A percentile compares a stretch with the other conserved stretches of the same genome.
Conservation (phyloP, 1,140 invertebrate species). For the Bombyx mori region DNA sequence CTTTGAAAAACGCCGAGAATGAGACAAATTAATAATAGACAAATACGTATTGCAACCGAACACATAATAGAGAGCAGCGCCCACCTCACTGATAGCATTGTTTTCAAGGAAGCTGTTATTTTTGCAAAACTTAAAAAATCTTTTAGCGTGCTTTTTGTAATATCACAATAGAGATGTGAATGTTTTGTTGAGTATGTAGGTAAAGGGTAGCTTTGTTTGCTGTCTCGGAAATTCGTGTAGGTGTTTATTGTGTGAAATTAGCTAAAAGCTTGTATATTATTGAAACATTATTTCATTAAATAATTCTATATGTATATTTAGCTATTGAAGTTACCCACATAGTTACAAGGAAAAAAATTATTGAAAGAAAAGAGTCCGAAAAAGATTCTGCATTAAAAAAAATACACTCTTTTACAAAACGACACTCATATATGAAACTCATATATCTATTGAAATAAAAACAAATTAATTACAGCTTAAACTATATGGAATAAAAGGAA, state of each 20-base stretch:
- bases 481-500: too few relatives aligned
- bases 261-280: background rate
- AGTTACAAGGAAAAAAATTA: too few relatives aligned
- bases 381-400: too few relatives aligned
- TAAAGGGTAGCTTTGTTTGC: background rate
- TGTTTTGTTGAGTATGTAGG: background rate
- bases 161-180: slow-evolving; percentile 6
- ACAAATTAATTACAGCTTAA: too few relatives aligned
- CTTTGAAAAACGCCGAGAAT: slow-evolving; percentile 37
- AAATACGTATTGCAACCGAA: slow-evolving; percentile 1
- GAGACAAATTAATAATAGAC: slow-evolving; percentile 23
- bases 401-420: too few relatives aligned
- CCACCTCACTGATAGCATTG: slow-evolving; percentile 29
- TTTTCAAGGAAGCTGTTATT: slow-evolving; percentile 2
- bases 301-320: too few relatives aligned
- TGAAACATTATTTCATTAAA: too few relatives aligned
- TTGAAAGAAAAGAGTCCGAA: too few relatives aligned
- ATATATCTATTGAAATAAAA: too few relatives aligned
- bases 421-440: too few relatives aligned
- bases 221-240: background rate
- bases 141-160: background rate
- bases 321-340: too few relatives aligned
- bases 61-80: slow-evolving; percentile 21
- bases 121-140: background rate
- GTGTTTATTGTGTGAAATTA: background rate